Evolutionary conservation across 2,888 invertebrate species (phyloP).

Genomic region (Xestobium rufovillosum): DNA sequence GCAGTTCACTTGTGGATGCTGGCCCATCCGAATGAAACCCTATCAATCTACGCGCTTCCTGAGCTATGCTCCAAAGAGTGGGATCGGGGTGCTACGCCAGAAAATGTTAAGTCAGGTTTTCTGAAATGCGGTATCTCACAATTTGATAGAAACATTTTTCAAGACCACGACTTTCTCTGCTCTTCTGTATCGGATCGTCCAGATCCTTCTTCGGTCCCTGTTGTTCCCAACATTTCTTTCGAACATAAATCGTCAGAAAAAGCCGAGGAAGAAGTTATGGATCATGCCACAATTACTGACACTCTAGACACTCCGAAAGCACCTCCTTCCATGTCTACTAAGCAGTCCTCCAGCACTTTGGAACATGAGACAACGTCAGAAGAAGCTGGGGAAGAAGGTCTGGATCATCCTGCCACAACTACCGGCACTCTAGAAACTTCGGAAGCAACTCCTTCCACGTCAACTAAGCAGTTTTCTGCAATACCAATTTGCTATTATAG

Average conservation of each 20-base stretch:
- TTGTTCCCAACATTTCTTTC: no score
- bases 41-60: conserved; percentile 13
- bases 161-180: conserved; percentile 13
- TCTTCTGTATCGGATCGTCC: conserved; percentile 10
- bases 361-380: no score
- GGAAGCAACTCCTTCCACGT: not conserved
- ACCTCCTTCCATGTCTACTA: no score
- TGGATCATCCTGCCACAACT: not conserved
- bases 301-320: no score
- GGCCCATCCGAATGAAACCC: conserved; percentile 24
- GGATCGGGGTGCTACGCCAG: conserved; percentile 7
- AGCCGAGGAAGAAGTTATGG: no score
- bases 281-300: no score
- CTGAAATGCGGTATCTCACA: conserved; percentile 16
- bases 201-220: no score
- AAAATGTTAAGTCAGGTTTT: conserved; percentile 20
- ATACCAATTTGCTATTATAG: not conserved
- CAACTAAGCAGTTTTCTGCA: conserved; percentile 1
- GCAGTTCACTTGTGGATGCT: no score
- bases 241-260: no score
- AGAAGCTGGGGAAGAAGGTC: not conserved
- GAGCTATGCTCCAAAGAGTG: conserved; percentile 10
- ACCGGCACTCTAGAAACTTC: conserved; percentile 2
- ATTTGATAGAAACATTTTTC: conserved; percentile 13
- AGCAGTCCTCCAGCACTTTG: no score